These are phyloP conservation scores for Eremobia ochroleuca DNA, from an alignment of 2,888 invertebrate species.

Conservation along the genomic window DNA sequence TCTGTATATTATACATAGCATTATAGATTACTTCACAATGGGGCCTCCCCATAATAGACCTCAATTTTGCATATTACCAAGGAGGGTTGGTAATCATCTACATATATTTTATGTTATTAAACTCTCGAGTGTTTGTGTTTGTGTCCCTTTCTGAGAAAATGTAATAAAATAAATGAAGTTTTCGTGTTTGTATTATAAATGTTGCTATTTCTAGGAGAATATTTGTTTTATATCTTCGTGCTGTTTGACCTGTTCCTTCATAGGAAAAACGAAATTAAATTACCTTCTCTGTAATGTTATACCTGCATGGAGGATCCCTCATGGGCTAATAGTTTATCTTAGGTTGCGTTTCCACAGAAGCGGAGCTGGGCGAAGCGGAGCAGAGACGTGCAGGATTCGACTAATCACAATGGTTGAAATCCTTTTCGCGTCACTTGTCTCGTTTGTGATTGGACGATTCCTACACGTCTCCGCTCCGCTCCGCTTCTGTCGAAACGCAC, in stretches of 20 bases:
- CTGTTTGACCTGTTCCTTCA: background rate
- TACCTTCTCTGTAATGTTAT: background rate
- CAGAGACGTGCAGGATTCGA: too few relatives aligned
- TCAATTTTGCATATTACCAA: conserved; percentile 23
- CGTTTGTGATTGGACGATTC: too few relatives aligned
- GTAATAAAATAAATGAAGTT: conserved; percentile 30
- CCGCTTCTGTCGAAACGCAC: too few relatives aligned
- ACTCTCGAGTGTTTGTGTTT: conserved; percentile 1
- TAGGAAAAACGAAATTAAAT: background rate
- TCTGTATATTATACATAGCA: background rate
- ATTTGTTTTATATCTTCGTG: conserved; percentile 2
- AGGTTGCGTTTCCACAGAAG: too few relatives aligned
- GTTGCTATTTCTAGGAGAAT: background rate
- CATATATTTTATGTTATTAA: conserved; percentile 25
- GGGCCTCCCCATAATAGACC: background rate
- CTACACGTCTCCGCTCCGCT: too few relatives aligned
- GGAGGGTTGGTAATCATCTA: conserved; percentile 48
- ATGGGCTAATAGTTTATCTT: background rate
- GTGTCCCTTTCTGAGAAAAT: conserved; percentile 16
- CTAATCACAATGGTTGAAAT: too few relatives aligned
- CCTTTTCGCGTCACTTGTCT: too few relatives aligned
- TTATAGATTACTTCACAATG: background rate
- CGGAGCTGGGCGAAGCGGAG: too few relatives aligned
- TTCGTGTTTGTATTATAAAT: conserved; percentile 23
- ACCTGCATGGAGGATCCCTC: background rate